A percentile compares a stretch with the other conserved stretches of the same genome.
Evolutionary conservation across 2,797 vertebrate genomes (phyloP).

Genomic region (Tympanoctomys barrerae): DNA sequence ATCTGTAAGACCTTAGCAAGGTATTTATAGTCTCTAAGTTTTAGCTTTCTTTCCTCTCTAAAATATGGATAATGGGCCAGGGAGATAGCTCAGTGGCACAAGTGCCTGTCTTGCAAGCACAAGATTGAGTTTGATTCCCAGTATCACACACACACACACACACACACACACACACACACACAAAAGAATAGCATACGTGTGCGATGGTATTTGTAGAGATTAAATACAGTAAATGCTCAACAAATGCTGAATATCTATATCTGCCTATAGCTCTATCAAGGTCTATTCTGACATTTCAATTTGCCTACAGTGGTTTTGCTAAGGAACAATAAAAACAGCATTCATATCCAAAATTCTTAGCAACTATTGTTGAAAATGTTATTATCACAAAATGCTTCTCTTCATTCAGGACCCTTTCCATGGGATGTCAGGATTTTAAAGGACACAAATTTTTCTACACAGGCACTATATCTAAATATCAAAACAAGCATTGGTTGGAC

Average conservation of each 20-base stretch:
- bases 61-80: neutral
- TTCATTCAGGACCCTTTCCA: neutral
- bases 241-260: neutral
- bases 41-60: neutral
- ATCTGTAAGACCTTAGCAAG: neutral
- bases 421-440: neutral
- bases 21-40: neutral
- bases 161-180: no score
- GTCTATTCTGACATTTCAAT: neutral
- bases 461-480: neutral
- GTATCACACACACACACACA: no score
- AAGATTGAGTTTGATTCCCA: no score
- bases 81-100: no score
- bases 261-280: neutral
- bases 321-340: neutral
- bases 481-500: neutral
- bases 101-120: no score
- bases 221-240: constrained; percentile 18
- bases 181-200: neutral
- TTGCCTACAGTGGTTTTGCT: neutral
- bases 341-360: neutral
- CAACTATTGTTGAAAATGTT: neutral
- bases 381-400: neutral
- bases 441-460: neutral
- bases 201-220: neutral